phyloP scores from a whole-genome alignment of 2,888 invertebrate genomes.

The Agriotes lineatus region DNA sequence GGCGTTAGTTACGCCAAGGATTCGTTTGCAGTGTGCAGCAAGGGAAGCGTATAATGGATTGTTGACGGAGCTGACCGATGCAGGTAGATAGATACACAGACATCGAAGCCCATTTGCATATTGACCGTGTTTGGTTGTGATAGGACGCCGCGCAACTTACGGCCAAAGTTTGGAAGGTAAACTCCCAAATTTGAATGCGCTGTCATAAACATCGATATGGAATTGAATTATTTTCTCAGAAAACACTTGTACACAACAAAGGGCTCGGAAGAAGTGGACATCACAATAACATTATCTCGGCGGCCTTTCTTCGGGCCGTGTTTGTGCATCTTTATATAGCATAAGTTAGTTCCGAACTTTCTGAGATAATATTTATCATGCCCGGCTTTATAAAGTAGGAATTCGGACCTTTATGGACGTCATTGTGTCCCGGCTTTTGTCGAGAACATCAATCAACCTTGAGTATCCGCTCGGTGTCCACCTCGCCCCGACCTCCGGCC shows the following conservation, averaged over 20 bases:
- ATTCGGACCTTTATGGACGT: constrained; percentile 52
- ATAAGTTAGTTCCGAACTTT: constrained; percentile 59
- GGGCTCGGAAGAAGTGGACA: constrained; percentile 55
- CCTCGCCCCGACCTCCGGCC: constrained; percentile 39
- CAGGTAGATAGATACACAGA: constrained; percentile 59
- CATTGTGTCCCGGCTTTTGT: constrained; percentile 53
- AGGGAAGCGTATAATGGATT: constrained; percentile 63
- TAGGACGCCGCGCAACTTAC: constrained; percentile 63
- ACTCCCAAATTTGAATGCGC: constrained; percentile 53
- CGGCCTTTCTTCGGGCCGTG: constrained; percentile 55
- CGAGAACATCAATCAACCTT: constrained; percentile 52
- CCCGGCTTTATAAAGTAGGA: constrained; percentile 50
- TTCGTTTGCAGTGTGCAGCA: constrained; percentile 37
- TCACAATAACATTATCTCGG: constrained; percentile 59
- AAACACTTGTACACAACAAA: constrained; percentile 55
- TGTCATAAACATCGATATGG: constrained; percentile 48
- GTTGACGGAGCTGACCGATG: constrained; percentile 66
- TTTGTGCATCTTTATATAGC: constrained; percentile 62
- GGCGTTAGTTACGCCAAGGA: constrained; percentile 6
- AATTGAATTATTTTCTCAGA: constrained; percentile 49
- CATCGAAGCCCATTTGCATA: constrained; percentile 63
- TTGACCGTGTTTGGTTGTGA: constrained; percentile 64
- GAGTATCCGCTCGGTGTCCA: constrained; percentile 44
- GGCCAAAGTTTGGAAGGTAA: constrained; percentile 61
- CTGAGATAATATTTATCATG: constrained; percentile 63